These are phyloP conservation scores for Callimorpha dominula DNA, from an alignment of 2,888 invertebrate genomes.

Conservation along the genomic window DNA sequence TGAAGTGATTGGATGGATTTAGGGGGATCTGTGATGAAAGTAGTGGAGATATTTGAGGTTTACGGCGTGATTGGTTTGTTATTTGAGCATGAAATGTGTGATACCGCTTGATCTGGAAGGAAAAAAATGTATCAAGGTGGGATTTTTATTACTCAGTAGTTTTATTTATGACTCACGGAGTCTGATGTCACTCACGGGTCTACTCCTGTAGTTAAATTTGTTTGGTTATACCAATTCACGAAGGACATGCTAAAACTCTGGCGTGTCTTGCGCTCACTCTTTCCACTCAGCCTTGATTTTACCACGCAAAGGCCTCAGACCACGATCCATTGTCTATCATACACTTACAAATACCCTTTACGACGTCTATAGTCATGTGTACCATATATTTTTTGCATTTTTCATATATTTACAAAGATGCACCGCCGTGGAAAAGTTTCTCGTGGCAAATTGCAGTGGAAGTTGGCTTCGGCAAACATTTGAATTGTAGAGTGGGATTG, in stretches of 20 bases:
- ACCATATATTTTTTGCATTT: slow-evolving; percentile 50
- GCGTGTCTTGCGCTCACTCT: too few relatives aligned
- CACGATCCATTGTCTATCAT: not conserved
- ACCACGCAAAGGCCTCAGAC: too few relatives aligned
- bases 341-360: not conserved
- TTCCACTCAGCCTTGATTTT: too few relatives aligned
- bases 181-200: not conserved
- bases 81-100: slow-evolving; percentile 20
- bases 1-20: slow-evolving; percentile 25
- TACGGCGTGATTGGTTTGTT: slow-evolving; percentile 17
- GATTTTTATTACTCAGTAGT: not conserved
- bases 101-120: slow-evolving; percentile 4
- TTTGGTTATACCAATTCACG: too few relatives aligned
- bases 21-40: slow-evolving; percentile 7
- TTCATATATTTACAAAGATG: slow-evolving; percentile 55
- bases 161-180: not conserved
- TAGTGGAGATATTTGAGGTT: slow-evolving; percentile 16
- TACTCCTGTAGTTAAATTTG: not conserved
- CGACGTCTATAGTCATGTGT: slow-evolving; percentile 53
- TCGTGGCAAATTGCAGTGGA: slow-evolving; percentile 75
- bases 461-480: slow-evolving; percentile 81
- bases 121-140: not conserved
- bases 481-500: slow-evolving; percentile 84
- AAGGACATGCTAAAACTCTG: too few relatives aligned
- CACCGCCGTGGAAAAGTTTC: slow-evolving; percentile 60